Conservation (phyloP, 2,797 vertebrate genomes). For the Rhinophrynus dorsalis region DNA sequence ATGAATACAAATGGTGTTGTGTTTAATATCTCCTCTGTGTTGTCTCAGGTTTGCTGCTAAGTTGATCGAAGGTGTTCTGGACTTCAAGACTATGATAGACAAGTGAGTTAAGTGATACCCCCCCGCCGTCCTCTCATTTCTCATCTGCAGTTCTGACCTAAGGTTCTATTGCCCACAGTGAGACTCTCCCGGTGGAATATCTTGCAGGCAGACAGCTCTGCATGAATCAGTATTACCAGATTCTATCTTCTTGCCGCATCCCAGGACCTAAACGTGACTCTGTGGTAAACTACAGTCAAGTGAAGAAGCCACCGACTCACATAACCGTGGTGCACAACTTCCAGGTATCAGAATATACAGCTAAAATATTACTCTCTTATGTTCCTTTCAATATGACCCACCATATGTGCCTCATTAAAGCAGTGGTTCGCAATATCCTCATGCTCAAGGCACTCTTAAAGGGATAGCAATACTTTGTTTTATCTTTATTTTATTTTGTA, state of each 20-base stretch:
- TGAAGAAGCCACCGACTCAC: conserved; percentile 77
- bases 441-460: too few relatives aligned
- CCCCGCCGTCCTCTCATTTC: background rate
- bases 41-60: conserved; percentile 88
- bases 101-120: conserved; percentile 71
- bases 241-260: conserved; percentile 92
- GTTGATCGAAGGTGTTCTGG: conserved; percentile 90
- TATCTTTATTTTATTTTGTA: too few relatives aligned
- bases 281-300: conserved; percentile 76
- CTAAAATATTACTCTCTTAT: too few relatives aligned
- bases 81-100: conserved; percentile 95
- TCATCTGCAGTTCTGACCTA: background rate
- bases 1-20: too few relatives aligned
- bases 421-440: too few relatives aligned
- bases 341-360: conserved; percentile 74
- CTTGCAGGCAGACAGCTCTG: conserved; percentile 88
- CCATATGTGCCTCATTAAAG: too few relatives aligned
- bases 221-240: conserved; percentile 97
- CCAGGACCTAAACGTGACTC: conserved; percentile 89
- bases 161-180: conserved; percentile 62
- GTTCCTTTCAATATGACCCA: too few relatives aligned
- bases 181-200: conserved; percentile 86
- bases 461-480: too few relatives aligned
- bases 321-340: conserved; percentile 97
- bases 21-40: background rate